Evolutionary conservation across 2,888 invertebrate species (phyloP), one percentile per base, ranked within the genome.

Genomic region (Sesia bembeciformis): DNA sequence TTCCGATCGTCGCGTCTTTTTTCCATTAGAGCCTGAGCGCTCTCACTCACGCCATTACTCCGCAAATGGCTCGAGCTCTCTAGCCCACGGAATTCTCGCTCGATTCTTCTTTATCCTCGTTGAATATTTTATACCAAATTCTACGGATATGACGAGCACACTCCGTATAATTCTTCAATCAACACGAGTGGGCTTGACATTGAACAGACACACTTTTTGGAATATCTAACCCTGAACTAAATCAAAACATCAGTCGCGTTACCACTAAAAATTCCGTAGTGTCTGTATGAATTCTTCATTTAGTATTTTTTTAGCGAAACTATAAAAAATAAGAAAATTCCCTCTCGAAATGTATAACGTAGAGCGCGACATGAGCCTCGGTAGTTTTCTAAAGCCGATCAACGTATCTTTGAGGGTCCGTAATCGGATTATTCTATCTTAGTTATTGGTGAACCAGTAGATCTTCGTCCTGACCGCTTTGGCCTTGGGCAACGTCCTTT

Each of bases 371-470:
- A 60, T 57, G 57, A 65, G 60, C 59, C 57, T 58, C 63, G 60
- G 64, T 70, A 68, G 71, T 74, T 74, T 63, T 61, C 58, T 67
- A 65, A 76, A 76, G 62, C 74, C 63, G 46, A 72, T 72, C 67
- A 69, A 65, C 63, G 67, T 68, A 72, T 77, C 72, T 72, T 76
- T 78, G 70, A 70, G 62, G 61, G 57, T 55, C 57, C 57, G 61
- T 77, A 81, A 80, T 76, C 75, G 70, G 78, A 76, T 82, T 78
- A 77, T 67, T 70, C 60, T 65, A 68, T 73, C 72, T 70, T 70
- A 73, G 72, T 72, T 77, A 76, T 70, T 64, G 68, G 64, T 71
- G 66, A 68, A 58, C 60, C 57, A 60, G 56, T 56, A 8, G 46
- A 46, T 8, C 8, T 46, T 8, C 7, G 43, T 43, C 8, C 39